Conservation (phyloP, 2,113 vertebrate species). For the Caranx ignobilis region DNA sequence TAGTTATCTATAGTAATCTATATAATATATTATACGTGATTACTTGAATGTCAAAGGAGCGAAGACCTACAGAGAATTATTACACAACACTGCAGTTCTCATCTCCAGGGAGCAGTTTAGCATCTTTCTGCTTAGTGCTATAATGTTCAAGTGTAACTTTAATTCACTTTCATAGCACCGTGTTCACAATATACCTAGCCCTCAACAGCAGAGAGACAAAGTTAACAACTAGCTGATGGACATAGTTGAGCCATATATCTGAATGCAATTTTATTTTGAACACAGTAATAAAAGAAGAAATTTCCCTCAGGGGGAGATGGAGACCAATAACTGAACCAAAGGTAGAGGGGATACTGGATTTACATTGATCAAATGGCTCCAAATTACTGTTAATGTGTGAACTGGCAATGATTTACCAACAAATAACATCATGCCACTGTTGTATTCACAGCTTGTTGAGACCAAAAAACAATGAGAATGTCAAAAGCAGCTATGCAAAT, state of each 20-base stretch:
- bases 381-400: neutral
- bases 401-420: neutral
- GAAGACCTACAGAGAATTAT: neutral
- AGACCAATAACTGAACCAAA: neutral
- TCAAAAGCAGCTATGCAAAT: neutral
- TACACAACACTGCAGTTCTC: neutral
- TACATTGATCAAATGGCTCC: neutral
- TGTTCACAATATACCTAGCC: neutral
- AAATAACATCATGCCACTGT: neutral
- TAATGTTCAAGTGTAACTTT: neutral
- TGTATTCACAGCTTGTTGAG: neutral
- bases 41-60: neutral
- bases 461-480: neutral
- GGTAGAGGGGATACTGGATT: neutral
- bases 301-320: neutral
- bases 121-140: neutral
- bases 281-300: no score
- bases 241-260: neutral
- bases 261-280: no score
- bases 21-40: neutral
- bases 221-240: neutral
- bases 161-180: neutral
- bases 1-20: neutral
- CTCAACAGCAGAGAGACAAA: neutral
- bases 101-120: neutral